These are phyloP conservation scores for Ips nitidus DNA, from an alignment of 1,140 invertebrate species.

Conservation along the genomic window DNA sequence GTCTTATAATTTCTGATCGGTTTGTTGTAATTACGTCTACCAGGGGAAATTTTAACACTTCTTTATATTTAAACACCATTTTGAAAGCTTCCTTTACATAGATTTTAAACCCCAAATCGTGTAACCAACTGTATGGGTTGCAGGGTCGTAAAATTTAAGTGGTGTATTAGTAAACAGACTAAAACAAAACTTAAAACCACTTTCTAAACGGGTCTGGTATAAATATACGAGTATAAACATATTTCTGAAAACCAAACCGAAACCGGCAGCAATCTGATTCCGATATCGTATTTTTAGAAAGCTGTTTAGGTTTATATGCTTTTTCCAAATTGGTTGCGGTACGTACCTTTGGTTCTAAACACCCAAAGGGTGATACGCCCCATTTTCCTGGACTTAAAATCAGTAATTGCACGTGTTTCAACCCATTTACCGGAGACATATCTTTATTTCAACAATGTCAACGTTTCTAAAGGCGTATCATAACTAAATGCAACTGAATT, in stretches of 20 bases:
- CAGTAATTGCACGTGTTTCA: constrained; percentile 17
- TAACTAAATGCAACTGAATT: neutral
- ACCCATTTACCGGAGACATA: neutral
- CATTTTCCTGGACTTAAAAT: constrained; percentile 16
- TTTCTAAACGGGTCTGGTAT: neutral
- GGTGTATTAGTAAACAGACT: neutral
- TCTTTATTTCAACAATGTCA: neutral
- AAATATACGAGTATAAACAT: neutral
- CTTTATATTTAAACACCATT: neutral
- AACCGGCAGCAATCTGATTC: neutral
- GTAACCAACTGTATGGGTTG: neutral
- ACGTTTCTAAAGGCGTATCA: neutral
- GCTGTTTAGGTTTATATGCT: neutral
- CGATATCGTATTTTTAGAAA: constrained; percentile 12
- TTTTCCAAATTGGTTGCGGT: neutral
- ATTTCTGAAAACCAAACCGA: constrained; percentile 1
- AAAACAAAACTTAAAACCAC: neutral
- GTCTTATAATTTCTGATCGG: neutral
- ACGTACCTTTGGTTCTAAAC: constrained; percentile 2
- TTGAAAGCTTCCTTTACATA: neutral
- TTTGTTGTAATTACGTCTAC: neutral
- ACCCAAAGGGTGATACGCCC: constrained; percentile 12
- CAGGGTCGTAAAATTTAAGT: neutral
- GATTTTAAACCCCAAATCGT: too few species aligned
- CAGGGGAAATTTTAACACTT: neutral